These are phyloP conservation scores for Alentia gelatinosa DNA, from an alignment of 2,888 invertebrate genomes.

Conservation along the genomic window DNA sequence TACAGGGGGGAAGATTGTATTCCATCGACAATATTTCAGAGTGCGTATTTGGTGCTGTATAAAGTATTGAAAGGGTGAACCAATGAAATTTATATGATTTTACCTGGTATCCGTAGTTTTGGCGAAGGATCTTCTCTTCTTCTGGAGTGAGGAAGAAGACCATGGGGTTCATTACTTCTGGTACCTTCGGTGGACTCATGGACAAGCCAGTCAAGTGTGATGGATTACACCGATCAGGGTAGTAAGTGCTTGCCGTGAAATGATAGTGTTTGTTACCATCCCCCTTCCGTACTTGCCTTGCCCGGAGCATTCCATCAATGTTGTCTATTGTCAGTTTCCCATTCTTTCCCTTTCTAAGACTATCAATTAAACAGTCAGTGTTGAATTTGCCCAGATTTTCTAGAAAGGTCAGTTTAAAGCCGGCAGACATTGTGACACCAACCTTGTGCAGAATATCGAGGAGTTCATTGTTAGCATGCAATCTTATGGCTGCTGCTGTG, in stretches of 20 bases:
- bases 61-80: too few relatives aligned
- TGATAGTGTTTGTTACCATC: not conserved
- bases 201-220: too few relatives aligned
- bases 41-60: too few relatives aligned
- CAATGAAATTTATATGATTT: too few relatives aligned
- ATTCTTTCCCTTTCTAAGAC: not conserved
- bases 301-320: not conserved
- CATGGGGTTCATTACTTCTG: too few relatives aligned
- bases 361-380: not conserved
- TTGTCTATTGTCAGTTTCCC: not conserved
- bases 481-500: not conserved
- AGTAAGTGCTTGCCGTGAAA: constrained; percentile 2
- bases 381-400: not conserved
- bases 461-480: not conserved
- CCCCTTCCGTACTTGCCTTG: not conserved
- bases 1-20: too few relatives aligned
- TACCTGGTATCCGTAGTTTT: too few relatives aligned
- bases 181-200: too few relatives aligned
- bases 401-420: not conserved
- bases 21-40: too few relatives aligned
- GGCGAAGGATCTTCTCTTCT: too few relatives aligned
- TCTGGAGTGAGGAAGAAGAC: too few relatives aligned
- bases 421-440: not conserved
- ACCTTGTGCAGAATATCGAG: not conserved
- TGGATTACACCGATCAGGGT: not conserved